Evolutionary conservation across 2,888 invertebrate species (phyloP).

Genomic region (Harmothoe impar): DNA sequence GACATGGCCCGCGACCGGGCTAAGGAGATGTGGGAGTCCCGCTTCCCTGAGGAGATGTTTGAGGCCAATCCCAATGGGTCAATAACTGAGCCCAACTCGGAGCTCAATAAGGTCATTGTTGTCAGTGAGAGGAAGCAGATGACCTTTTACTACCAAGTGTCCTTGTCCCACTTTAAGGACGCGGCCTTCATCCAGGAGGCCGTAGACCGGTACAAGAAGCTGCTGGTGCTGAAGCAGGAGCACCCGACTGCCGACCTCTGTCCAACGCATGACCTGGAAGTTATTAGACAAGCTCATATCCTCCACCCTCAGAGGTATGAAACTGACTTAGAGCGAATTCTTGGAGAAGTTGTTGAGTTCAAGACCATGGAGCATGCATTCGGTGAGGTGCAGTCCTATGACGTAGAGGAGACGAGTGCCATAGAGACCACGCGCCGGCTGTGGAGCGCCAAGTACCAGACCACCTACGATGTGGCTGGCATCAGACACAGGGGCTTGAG

Average conservation of each 20-base stretch:
- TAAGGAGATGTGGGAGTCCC: background rate
- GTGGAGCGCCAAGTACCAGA: conserved; percentile 30
- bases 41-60: conserved; percentile 15
- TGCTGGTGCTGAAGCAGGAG: background rate
- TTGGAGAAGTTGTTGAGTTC: background rate
- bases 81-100: background rate
- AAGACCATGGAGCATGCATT: background rate
- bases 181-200: background rate
- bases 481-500: background rate
- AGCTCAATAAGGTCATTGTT: background rate
- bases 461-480: conserved; percentile 12
- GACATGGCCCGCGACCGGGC: background rate
- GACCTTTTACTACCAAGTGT: conserved; percentile 36
- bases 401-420: background rate
- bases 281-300: conserved; percentile 34
- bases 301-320: conserved; percentile 1
- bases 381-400: background rate
- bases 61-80: background rate
- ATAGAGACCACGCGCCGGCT: background rate
- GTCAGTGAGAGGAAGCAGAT: conserved; percentile 20
- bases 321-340: background rate
- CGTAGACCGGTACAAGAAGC: background rate
- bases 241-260: conserved; percentile 29
- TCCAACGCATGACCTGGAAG: background rate
- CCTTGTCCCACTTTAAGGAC: conserved; percentile 1